Base-by-base conservation (phyloP, 2,888 invertebrate genomes). In the Lysandra coridon region DNA sequence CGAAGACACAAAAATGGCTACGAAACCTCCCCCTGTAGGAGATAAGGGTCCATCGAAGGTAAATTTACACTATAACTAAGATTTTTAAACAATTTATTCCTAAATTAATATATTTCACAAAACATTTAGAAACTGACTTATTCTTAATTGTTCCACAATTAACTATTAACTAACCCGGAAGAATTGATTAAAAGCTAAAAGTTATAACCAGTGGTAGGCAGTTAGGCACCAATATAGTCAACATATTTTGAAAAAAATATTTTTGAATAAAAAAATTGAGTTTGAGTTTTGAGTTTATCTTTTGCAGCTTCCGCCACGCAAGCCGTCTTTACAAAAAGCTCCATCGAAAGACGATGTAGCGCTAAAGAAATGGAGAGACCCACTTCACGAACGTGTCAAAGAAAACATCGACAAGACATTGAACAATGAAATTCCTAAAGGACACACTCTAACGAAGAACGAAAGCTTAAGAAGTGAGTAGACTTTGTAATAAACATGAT, bases 391-490 rank as follows among this genome's bases (percentile, higher is more conserved):
- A 83, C 90, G 95, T 76, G 95, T 94, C 57, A 95, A 95, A 86
- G 95, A 95, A 79, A 95, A 94, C 82, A 95, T 95, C 80, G 95
- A 95, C 85, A 95, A 94, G 85, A 95, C 95, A 33, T 84, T 95
- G 57, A 90, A 90, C 33, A 94, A 95, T 83, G 95, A 95, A 81
- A 86, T 90, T 33, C 95, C 95, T 1, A 95, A 95, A 84, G 95
- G 95, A 78, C 95, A 95, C 83, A 95, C 95, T 5, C 87, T 95
- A 74, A 95, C 93, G 30, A 95, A 95, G 83, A 95, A 95, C 84
- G 95, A 95, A 82, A 95, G 95, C 82, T 91, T 95, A 81, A 89
- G 95, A 89, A 95, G 95, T 95, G 86, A 92, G 95, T 92, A 83
- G 23, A 73, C 79, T 40, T 73, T 23, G 73, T 53, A 53, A 53